These are phyloP conservation scores for Eurois occulta DNA, from an alignment of 2,888 invertebrate species.

Conservation along the genomic window DNA sequence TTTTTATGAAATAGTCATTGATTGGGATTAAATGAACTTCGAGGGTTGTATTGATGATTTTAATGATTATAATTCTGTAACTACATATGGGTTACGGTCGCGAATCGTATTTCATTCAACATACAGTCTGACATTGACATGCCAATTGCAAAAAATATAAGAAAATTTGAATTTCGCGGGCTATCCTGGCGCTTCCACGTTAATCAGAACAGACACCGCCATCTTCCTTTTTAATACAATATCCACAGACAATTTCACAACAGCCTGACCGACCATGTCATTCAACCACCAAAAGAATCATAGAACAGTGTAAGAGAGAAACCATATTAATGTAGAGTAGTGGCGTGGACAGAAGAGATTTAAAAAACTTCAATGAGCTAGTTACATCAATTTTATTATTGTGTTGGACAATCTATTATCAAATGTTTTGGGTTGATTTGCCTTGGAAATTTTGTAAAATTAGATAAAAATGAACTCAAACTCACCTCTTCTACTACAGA, in stretches of 20 bases:
- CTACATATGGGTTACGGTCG: no score
- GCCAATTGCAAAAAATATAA: no score
- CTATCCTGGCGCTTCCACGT: no score
- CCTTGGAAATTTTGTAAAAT: slow-evolving; percentile 3
- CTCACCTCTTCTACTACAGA: slow-evolving; percentile 13
- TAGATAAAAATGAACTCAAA: not conserved
- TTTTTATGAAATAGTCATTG: no score
- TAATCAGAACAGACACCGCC: not conserved
- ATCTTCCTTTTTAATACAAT: not conserved
- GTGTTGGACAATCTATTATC: not conserved
- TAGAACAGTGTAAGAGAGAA: not conserved
- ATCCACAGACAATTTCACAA: not conserved
- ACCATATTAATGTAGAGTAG: not conserved
- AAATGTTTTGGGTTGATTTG: not conserved
- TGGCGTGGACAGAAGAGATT: not conserved
- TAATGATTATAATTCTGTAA: no score
- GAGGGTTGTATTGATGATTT: no score
- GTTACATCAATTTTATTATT: not conserved
- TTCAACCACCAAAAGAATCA: not conserved
- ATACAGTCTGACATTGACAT: no score
- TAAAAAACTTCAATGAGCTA: not conserved
- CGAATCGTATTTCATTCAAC: no score
- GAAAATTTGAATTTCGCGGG: no score
- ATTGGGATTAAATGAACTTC: no score
- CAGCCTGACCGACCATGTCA: not conserved